Base-by-base conservation (phyloP, 2,888 invertebrate species). In the Acrobasis consociella region DNA sequence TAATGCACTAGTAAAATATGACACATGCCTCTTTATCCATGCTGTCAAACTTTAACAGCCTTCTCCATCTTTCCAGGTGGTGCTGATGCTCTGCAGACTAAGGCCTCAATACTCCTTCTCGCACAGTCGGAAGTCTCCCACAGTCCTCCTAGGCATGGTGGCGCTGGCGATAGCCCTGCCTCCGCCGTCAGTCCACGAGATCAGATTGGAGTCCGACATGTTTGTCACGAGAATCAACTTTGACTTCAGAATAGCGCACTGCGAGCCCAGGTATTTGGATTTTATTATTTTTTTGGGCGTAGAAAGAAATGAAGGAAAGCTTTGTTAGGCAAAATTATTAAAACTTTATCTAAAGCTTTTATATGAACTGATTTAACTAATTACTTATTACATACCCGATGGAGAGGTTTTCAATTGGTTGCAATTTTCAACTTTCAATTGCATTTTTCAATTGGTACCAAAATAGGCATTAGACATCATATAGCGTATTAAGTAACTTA, bases 151-250 rank as follows among this genome's bases (percentile, higher is more conserved):
- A 74, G 99, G 99, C 31, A 97, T 99, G 96, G 98, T 99, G 64
- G 99, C 97, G 5, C 85, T 99, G 75, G 99, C 99, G 71, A 98
- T 99, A 73, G 99, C 99, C 10, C 93, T 99, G 71, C 99, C 99
- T 55, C 99, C 99, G 11, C 99, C 99, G 11, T 98, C 98, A 69
- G 98, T 99, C 70, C 98, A 99, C 84, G 99, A 99, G 93, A 98
- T 99, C 76, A 95, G 98, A 74, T 94, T 99, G 75, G 99, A 99
- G 87, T 95, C 97, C 62, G 98, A 98, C 84, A 97, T 97, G 97
- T 99, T 99, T 89, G 99, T 99, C 76, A 99, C 98, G 66, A 95
- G 98, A 81, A 97, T 99, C 80, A 97, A 96, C 86, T 98, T 99
- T 78, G 98, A 99, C 91, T 98, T 99, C 91, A 95, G 97, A 93